Evolutionary conservation across 1,140 invertebrate species (phyloP).

Genomic region (Sarcophaga bullata): DNA sequence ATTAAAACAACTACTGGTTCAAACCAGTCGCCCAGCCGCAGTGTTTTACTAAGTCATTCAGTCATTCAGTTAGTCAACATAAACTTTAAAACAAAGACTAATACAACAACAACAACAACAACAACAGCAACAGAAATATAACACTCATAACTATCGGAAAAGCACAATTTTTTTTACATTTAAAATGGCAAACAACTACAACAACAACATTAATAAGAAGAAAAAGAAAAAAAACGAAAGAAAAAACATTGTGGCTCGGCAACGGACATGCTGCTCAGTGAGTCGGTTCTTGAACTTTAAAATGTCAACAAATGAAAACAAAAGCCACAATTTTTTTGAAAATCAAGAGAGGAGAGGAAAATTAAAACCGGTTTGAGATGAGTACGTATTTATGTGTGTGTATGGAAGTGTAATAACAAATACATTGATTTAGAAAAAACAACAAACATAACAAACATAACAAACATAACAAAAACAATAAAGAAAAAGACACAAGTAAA

Average conservation of each 20-base stretch:
- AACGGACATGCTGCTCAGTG: background rate
- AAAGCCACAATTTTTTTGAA: background rate
- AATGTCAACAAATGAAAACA: constrained; percentile 18
- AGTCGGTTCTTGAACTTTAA: constrained; percentile 26
- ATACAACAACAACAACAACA: too few species aligned
- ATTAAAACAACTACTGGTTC: too few species aligned
- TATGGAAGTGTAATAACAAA: background rate
- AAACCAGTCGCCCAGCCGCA: background rate
- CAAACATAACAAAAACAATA: too few species aligned
- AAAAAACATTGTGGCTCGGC: too few species aligned
- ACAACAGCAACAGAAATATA: background rate
- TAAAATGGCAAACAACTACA: background rate
- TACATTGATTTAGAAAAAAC: background rate
- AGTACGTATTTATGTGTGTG: too few species aligned
- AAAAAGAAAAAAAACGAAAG: too few species aligned
- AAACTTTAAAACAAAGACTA: background rate
- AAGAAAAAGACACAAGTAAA: background rate
- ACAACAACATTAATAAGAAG: too few species aligned
- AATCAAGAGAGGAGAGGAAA: background rate
- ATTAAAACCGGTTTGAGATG: background rate
- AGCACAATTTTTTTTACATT: background rate
- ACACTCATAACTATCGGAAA: background rate
- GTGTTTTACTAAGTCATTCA: constrained; percentile 9
- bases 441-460: background rate
- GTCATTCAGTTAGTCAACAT: constrained; percentile 12